Evolutionary conservation across 2,888 invertebrate species (phyloP).

Genomic region (Rhyacophila evoluta): DNA sequence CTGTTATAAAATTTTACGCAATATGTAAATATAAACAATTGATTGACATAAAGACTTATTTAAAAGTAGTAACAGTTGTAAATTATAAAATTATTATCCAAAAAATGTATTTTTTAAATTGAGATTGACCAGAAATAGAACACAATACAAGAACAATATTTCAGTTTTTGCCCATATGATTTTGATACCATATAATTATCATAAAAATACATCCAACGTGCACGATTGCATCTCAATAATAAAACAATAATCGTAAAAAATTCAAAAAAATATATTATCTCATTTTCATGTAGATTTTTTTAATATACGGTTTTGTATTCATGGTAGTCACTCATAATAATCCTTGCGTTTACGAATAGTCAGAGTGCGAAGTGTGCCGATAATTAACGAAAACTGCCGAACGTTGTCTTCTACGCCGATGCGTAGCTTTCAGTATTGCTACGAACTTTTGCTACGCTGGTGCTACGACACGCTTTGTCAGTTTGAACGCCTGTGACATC

Average conservation of each 20-base stretch:
- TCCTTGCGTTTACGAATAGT: not conserved
- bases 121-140: too few species aligned
- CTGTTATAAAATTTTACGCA: too few species aligned
- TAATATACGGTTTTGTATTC: not conserved
- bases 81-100: too few species aligned
- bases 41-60: too few species aligned
- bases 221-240: not conserved
- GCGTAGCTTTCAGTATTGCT: constrained; percentile 1
- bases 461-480: not conserved
- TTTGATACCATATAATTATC: not conserved
- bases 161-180: too few species aligned
- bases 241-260: not conserved
- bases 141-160: too few species aligned
- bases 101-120: too few species aligned
- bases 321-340: not conserved
- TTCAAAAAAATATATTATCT: not conserved
- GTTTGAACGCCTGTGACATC: not conserved
- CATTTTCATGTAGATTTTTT: too few species aligned
- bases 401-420: not conserved
- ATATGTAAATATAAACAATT: too few species aligned
- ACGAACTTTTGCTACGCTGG: constrained; percentile 11
- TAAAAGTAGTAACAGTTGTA: too few species aligned
- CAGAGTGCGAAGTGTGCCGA: not conserved
- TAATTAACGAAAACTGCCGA: not conserved
- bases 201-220: not conserved